These are phyloP conservation scores for Zaprionus vittiger DNA, from an alignment of 1,140 invertebrate species.

Conservation along the genomic window DNA sequence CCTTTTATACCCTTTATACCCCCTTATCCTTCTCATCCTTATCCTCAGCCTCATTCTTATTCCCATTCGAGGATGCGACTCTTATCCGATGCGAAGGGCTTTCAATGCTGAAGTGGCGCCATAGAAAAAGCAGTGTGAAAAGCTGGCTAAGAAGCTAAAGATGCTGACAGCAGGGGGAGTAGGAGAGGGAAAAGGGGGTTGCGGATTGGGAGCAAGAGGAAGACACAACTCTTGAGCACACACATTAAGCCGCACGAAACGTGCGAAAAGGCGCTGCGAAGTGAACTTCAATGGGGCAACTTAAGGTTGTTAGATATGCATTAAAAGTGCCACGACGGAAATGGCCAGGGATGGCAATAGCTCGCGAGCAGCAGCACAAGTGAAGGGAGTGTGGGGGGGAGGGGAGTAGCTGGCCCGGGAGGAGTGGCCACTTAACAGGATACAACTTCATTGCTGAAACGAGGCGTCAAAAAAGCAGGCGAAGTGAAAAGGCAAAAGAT, in stretches of 20 bases:
- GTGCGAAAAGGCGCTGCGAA: conserved; percentile 59
- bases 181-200: neutral
- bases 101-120: conserved; percentile 46
- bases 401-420: neutral
- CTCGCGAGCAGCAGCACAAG: neutral
- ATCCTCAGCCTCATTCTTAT: neutral
- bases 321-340: conserved; percentile 62
- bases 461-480: conserved; percentile 56
- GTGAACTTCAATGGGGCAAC: conserved; percentile 59
- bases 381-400: neutral
- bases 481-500: conserved; percentile 78
- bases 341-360: conserved; percentile 14
- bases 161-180: neutral
- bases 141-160: conserved; percentile 27
- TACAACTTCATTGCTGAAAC: conserved; percentile 75
- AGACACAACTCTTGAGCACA: conserved; percentile 48
- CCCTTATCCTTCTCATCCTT: neutral
- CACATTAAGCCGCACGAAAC: conserved; percentile 50
- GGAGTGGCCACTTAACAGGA: conserved; percentile 72
- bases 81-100: conserved; percentile 45
- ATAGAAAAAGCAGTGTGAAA: conserved; percentile 36
- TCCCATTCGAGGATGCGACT: conserved; percentile 1
- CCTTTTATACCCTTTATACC: neutral
- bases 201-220: neutral
- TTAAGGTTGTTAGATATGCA: conserved; percentile 75